phyloP scores from a whole-genome alignment of 53 echinoderm and acorn worm species.

The Stichopus horrens region DNA sequence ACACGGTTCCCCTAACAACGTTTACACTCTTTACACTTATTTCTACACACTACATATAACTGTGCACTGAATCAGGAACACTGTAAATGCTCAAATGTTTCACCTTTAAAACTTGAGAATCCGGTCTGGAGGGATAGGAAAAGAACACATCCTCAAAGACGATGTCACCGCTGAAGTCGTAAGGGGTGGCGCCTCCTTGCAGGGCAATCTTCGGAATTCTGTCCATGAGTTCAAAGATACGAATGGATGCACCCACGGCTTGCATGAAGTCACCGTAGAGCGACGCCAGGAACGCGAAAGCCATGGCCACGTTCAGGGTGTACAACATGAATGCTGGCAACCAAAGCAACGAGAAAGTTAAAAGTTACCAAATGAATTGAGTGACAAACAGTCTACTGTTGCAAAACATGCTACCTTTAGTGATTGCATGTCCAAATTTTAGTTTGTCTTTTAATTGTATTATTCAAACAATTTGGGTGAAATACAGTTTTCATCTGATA shows the following conservation, averaged over 20 bases:
- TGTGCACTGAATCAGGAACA: too few species aligned
- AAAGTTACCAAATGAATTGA: background rate
- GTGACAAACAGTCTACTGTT: background rate
- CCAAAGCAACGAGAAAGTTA: background rate
- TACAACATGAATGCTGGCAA: constrained; percentile 93
- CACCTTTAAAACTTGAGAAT: constrained; percentile 84
- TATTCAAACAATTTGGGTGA: too few species aligned
- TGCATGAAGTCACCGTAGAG: constrained; percentile 99
- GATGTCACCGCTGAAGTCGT: constrained; percentile 74
- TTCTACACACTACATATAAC: too few species aligned
- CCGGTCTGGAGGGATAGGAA: constrained; percentile 93
- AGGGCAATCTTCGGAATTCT: constrained; percentile 69
- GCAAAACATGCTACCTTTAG: background rate
- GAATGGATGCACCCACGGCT: constrained; percentile 87
- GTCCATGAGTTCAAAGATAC: constrained; percentile 94
- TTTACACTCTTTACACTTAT: too few species aligned
- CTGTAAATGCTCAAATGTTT: background rate
- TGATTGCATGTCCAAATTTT: background rate
- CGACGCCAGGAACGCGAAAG: constrained; percentile 89
- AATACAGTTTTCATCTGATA: background rate
- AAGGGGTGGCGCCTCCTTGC: constrained; percentile 66
- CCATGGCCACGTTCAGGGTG: constrained; percentile 98
- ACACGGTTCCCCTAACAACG: too few species aligned
- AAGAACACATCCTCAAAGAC: constrained; percentile 72
- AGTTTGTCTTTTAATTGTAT: background rate